Evolutionary conservation across 2,888 invertebrate genomes (phyloP), one percentile per base, ranked within the genome.

Genomic region (Campoplex capitator): DNA sequence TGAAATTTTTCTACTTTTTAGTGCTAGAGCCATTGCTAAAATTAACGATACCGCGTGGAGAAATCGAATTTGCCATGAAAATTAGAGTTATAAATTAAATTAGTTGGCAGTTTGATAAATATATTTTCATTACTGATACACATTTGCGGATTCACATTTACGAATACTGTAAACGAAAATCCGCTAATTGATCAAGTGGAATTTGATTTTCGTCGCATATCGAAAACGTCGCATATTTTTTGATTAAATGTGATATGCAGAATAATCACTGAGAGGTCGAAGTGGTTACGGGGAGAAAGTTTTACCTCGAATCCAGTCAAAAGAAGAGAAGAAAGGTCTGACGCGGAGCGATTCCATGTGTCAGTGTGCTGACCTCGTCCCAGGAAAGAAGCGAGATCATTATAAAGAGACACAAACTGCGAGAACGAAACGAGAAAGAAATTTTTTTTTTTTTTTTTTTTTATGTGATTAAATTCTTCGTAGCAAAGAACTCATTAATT

Each of bases 231-330:
- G 58, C n/a, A 8, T 42, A 9, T 18, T 54, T 73, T 23, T 45
- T 38, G 6, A 38, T 38, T 54, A 45, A 9, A 51, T n/a, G 65
- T 48, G 62, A 62, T 65, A 67, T 38, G 38, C 54, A 9, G 38
- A 58, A 73, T 54, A 54, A 54, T 23, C 35, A 35, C 56, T n/a
- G 35, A 74, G 74, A 13, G 81, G 74, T 38, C 73, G 65, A 54
- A 74, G 48, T 58, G 65, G 28, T 38, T 62, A 67, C 16, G 7
- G 74, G 71, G 51, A 73, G 42, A 81, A 81, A 74, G 74, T 81
- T 74, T 74, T 56, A n/a, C 67, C 23, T 81, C 73, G 35, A 67
- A 42, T 38, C 32, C 23, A 71, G 48, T 51, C 35, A 48, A 56
- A 35, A 35, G 48, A 71, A 62, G 58, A 62, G 8, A 62, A 67